Evolutionary conservation across 2,888 invertebrate genomes (phyloP), one percentile per base, ranked within the genome.

Genomic region (Rhagonycha fulva): DNA sequence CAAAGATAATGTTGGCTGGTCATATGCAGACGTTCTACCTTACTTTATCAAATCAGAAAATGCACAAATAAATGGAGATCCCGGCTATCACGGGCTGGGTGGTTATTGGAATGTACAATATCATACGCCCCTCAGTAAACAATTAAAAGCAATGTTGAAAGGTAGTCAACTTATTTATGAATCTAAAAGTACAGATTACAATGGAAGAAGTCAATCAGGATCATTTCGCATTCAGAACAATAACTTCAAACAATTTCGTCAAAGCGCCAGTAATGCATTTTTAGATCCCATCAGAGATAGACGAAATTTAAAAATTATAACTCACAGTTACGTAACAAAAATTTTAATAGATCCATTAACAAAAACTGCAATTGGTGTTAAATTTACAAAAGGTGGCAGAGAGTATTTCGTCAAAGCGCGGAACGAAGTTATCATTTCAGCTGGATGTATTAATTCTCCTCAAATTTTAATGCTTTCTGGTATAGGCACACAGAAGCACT

Each of bases 391-490:
- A 82, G 85, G 91, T 76, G 90, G 90, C 7, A 83, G 89, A 70
- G 80, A 88, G 61, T 81, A 87, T n/a, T 85, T 87, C 76, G 91
- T 86, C 0, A 86, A 87, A 76, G 91, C 91, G 0, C 89, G 84
- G 61, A 92, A 91, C 85, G 93, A 93, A 87, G 91, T 93, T 0
- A 91, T 93, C 73, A 77, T 92, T 4, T 92, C 92, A 32, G 88
- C 90, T 30, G 92, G 92, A 7, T 72, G 91, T 12, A 83, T 92
- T 14, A 92, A 91, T 81, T 91, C 92, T 1, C 92, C 93, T 4
- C 91, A 92, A 84, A 80, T 93, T 5, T 84, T 93, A 0, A 92
- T 92, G 92, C 82, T 92, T 11, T 92, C 92, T 70, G 93, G 93
- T 2, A 88, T 95, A 19, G 94, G 93, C 9, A 92, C 92, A 0